Evolutionary conservation across 1,140 invertebrate genomes (phyloP).

Genomic region (Heliconius hewitsoni): DNA sequence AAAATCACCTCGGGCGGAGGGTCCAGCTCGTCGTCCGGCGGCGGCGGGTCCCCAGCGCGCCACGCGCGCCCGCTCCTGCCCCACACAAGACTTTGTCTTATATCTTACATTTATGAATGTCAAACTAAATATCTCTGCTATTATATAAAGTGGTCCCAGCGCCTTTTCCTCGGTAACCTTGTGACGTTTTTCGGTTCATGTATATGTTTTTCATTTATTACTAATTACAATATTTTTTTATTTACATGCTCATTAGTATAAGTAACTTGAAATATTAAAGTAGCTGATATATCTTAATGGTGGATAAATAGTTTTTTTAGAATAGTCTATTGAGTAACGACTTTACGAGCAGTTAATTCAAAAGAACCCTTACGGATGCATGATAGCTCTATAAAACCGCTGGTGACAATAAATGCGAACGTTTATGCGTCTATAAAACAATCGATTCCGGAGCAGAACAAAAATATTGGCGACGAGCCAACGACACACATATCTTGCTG

Average conservation of each 20-base stretch:
- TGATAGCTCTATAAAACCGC: slow-evolving; percentile 57
- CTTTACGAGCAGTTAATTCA: slow-evolving; percentile 62
- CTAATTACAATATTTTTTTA: neutral
- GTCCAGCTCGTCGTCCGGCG: slow-evolving; percentile 69
- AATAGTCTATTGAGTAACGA: slow-evolving; percentile 49
- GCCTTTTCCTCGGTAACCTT: neutral
- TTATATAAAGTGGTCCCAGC: neutral
- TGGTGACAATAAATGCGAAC: slow-evolving; percentile 65
- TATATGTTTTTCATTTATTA: neutral
- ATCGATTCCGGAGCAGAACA: slow-evolving; percentile 67
- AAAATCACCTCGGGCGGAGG: slow-evolving; percentile 78
- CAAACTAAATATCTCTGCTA: neutral
- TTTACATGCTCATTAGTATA: neutral
- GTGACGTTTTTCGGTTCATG: neutral
- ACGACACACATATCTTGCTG: slow-evolving; percentile 34
- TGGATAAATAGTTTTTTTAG: slow-evolving; percentile 37
- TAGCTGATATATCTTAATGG: slow-evolving; percentile 4
- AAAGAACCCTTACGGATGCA: slow-evolving; percentile 60
- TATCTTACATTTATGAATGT: slow-evolving; percentile 33
- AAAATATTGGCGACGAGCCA: slow-evolving; percentile 66
- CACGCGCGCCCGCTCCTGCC: slow-evolving; percentile 75
- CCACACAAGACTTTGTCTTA: slow-evolving; percentile 69
- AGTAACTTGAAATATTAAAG: neutral
- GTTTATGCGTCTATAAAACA: slow-evolving; percentile 67
- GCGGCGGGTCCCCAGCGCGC: slow-evolving; percentile 67